Evolutionary conservation across 35 echinoderm and acorn worm species (phyloP).

Genomic region (Apostichopus californicus): DNA sequence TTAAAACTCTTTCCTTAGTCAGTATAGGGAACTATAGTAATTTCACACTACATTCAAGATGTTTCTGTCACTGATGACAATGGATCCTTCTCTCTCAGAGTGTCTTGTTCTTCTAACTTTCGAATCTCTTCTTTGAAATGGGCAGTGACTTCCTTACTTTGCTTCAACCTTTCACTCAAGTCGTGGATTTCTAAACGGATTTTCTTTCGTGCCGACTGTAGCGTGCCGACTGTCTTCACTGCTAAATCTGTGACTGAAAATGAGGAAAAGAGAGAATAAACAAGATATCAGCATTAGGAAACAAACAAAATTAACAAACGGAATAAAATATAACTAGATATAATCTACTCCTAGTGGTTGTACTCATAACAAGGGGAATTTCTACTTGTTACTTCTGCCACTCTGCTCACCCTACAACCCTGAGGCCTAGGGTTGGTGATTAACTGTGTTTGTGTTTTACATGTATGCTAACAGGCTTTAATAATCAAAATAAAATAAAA

Average conservation of each 20-base stretch:
- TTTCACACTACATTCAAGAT: neutral
- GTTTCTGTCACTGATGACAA: neutral
- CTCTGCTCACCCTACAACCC: no score
- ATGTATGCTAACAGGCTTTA: no score
- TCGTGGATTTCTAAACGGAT: slow-evolving; percentile 94
- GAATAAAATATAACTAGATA: no score
- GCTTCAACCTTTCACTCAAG: slow-evolving; percentile 89
- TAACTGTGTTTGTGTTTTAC: no score
- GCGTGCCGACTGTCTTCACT: slow-evolving; percentile 71
- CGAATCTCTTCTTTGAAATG: slow-evolving; percentile 96
- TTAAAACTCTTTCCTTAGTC: neutral
- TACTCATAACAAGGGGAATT: no score
- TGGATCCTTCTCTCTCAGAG: slow-evolving; percentile 55
- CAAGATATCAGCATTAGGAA: no score
- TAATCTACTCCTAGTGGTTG: no score
- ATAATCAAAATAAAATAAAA: no score
- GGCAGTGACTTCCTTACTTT: slow-evolving; percentile 92
- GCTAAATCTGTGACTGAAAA: slow-evolving; percentile 80
- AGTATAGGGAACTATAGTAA: neutral
- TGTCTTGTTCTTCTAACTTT: slow-evolving; percentile 90
- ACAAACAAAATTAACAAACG: no score
- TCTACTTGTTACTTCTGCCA: no score
- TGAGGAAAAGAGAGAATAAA: neutral
- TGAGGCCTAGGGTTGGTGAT: no score
- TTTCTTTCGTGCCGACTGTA: slow-evolving; percentile 94